Evolutionary conservation across 2,888 invertebrate species (phyloP), one percentile per base, ranked within the genome.

Genomic region (Rhamnusium bicolor): DNA sequence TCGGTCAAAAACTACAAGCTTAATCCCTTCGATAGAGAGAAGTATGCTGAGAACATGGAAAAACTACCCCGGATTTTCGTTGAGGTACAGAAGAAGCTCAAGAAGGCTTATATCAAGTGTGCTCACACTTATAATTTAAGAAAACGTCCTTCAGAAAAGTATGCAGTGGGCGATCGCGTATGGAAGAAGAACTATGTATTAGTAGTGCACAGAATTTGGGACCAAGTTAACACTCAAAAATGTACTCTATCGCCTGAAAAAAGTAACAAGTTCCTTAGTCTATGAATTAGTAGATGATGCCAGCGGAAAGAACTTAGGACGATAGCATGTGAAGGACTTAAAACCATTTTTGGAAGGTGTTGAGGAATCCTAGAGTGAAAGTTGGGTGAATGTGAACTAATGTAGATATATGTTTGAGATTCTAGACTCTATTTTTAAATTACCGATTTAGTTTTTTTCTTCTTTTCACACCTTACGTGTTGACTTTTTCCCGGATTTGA

Each of bases 301-400:
- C 4, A 24, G 7, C n/a, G 54, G 54, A 12, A 54, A 24, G n/a
- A 12, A 54, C 27, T 24, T 54, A 54, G 54, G 54, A 12, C 27
- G 24, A 10, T 54, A 27, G 54, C 54, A 54, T 12, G 54, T 54
- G n/a, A 54, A 54, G n/a, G 54, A 54, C n/a, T 54, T 54, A 24
- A 54, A 54, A 54, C 54, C 24, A 12, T 54, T 54, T 54, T 6
- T 12, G 6, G 27, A 53, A 2, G 19, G 12, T 54, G 14, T 2
- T 1, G 21, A 24, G 24, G 54, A 54, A 54, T 54, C 54, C 54
- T 54, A 27, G 27, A n/a, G 27, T 54, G 27, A 1, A 54, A 54
- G 54, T 54, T 1, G 54, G 0, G 54, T 54, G 54, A 54, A 54
- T 54, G 54, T 24, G 54, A 54, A 24, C 54, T n/a, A n/a, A n/a